These are phyloP conservation scores for Drosophila gunungcola DNA, from an alignment of 1,140 invertebrate genomes.

Conservation along the genomic window DNA sequence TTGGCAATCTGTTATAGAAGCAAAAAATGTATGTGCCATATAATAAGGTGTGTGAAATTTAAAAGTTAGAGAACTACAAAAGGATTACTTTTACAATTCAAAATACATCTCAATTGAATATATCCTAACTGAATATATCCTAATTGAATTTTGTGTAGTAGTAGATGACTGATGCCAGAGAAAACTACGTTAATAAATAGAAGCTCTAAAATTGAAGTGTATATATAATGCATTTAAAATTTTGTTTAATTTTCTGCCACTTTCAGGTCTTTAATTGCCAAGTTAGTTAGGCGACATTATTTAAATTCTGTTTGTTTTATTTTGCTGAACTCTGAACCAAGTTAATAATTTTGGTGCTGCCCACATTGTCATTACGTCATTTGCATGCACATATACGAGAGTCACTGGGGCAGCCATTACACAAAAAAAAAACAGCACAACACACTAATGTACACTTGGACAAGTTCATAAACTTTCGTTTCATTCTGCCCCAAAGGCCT, in stretches of 20 bases:
- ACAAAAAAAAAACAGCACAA: background rate
- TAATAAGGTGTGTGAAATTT: too few relatives aligned
- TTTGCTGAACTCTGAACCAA: constrained; percentile 11
- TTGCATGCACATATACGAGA: constrained; percentile 52
- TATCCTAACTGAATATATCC: too few relatives aligned
- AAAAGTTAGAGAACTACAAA: too few relatives aligned
- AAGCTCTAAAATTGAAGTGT: background rate
- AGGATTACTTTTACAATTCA: too few relatives aligned
- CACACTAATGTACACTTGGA: constrained; percentile 54
- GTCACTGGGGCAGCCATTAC: constrained; percentile 35
- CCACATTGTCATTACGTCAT: constrained; percentile 57
- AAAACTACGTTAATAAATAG: background rate
- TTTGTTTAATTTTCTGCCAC: background rate
- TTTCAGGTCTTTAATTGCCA: background rate
- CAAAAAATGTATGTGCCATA: too few relatives aligned
- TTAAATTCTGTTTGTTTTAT: constrained; percentile 12
- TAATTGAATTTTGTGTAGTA: too few relatives aligned
- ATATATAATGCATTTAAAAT: background rate
- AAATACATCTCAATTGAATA: too few relatives aligned
- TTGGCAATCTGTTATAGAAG: background rate
- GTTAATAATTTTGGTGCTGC: constrained; percentile 53
- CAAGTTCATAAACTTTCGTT: constrained; percentile 74
- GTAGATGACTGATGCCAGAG: too few relatives aligned
- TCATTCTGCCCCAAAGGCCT: constrained; percentile 32
- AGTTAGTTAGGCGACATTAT: constrained; percentile 14